These are phyloP conservation scores for Sphyrna mokarran DNA, from an alignment of 2,113 vertebrate species.

Conservation along the genomic window DNA sequence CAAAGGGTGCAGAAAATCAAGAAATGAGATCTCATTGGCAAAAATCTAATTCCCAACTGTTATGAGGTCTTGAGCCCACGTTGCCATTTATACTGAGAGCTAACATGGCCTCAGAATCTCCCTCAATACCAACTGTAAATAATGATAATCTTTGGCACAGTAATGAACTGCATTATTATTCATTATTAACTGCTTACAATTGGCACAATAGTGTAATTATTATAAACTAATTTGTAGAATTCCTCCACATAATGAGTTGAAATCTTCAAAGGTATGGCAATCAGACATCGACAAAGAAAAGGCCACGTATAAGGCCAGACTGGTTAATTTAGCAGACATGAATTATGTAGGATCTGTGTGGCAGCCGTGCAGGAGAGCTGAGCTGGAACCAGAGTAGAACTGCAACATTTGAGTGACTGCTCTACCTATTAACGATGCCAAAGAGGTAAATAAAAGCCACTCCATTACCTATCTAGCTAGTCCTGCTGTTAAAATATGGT, in stretches of 20 bases:
- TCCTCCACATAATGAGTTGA: not conserved
- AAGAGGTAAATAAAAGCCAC: not conserved
- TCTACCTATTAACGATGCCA: not conserved
- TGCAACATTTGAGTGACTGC: not conserved
- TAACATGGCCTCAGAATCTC: too few species aligned
- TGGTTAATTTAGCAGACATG: not conserved
- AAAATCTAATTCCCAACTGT: too few species aligned
- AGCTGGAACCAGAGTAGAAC: not conserved
- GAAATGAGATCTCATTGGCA: too few species aligned
- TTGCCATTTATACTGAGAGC: too few species aligned
- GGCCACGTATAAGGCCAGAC: not conserved
- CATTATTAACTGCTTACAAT: not conserved
- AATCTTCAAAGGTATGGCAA: not conserved
- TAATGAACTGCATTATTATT: not conserved
- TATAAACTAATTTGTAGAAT: not conserved
- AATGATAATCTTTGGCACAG: not conserved
- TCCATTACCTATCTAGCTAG: not conserved
- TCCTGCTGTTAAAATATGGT: not conserved
- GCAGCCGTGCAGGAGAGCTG: not conserved
- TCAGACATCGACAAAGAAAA: not conserved
- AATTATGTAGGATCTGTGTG: not conserved
- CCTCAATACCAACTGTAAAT: not conserved
- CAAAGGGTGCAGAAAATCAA: too few species aligned
- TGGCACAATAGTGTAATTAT: not conserved
- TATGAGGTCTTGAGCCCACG: too few species aligned